Conservation (phyloP, 1,140 invertebrate species). For the Tachypleus tridentatus region DNA sequence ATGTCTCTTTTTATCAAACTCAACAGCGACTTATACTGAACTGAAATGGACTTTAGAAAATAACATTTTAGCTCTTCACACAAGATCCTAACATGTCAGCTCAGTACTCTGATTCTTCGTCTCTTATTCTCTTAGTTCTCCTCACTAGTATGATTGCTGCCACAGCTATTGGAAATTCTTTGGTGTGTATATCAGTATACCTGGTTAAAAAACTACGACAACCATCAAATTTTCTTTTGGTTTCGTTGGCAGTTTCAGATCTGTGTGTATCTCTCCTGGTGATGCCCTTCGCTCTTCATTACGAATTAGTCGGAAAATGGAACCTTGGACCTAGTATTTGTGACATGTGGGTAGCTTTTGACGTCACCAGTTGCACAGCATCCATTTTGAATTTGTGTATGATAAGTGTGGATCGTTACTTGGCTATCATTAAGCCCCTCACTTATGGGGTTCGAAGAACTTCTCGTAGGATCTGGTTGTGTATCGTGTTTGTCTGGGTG, state of each 20-base stretch:
- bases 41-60: too few species aligned
- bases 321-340: slow-evolving; percentile 66
- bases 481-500: slow-evolving; percentile 87
- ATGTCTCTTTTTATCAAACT: too few species aligned
- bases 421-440: slow-evolving; percentile 85
- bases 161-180: slow-evolving; percentile 75
- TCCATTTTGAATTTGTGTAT: slow-evolving; percentile 75
- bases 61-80: too few species aligned
- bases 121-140: slow-evolving; percentile 38
- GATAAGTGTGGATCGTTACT: slow-evolving; percentile 78
- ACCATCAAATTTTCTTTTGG: slow-evolving; percentile 64
- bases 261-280: slow-evolving; percentile 59
- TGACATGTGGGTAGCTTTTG: slow-evolving; percentile 64
- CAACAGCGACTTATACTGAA: too few species aligned
- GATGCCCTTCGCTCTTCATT: slow-evolving; percentile 62
- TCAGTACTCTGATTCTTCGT: not conserved
- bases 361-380: slow-evolving; percentile 93
- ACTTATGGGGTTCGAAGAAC: slow-evolving; percentile 87
- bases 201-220: slow-evolving; percentile 61
- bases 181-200: slow-evolving; percentile 73
- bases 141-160: slow-evolving; percentile 80
- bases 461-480: slow-evolving; percentile 64
- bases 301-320: slow-evolving; percentile 66
- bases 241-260: slow-evolving; percentile 68
- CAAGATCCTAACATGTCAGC: not conserved